Conservation (phyloP, 2,888 invertebrate species). For the Lasioglossum malachurum region DNA sequence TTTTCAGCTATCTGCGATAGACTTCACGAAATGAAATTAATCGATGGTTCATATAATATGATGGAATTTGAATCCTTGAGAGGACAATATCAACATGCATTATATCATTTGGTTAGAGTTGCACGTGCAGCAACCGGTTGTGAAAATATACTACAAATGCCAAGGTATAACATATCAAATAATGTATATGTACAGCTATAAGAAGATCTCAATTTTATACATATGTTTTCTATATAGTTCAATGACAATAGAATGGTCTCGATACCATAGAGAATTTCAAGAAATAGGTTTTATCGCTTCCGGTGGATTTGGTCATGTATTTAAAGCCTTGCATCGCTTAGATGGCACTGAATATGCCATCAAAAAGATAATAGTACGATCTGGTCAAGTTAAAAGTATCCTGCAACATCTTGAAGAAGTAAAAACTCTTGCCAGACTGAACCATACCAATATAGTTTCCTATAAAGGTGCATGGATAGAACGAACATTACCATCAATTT, state of each 20-base stretch:
- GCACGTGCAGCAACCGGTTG: constrained; percentile 84
- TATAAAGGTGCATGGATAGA: constrained; percentile 95
- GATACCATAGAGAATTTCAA: constrained; percentile 90
- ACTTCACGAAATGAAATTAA: constrained; percentile 89
- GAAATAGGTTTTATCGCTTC: constrained; percentile 90
- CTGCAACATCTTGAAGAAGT: constrained; percentile 91
- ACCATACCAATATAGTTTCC: constrained; percentile 92
- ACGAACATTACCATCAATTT: constrained; percentile 78
- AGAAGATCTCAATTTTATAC: not conserved
- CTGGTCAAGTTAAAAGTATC: constrained; percentile 88
- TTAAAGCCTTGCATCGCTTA: constrained; percentile 90
- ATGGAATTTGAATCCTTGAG: constrained; percentile 90
- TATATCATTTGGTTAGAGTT: constrained; percentile 88
- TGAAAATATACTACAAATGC: constrained; percentile 69
- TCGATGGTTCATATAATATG: constrained; percentile 90
- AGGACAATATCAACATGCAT: constrained; percentile 89
- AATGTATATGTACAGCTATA: not conserved
- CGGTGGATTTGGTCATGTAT: constrained; percentile 92
- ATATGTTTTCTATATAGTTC: constrained; percentile 54
- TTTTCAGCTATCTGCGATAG: constrained; percentile 88
- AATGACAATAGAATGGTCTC: constrained; percentile 86
- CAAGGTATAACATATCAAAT: constrained; percentile 70
- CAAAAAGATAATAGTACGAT: constrained; percentile 90
- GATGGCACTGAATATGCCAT: constrained; percentile 93
- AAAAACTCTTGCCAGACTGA: constrained; percentile 91